Evolutionary conservation across 1,140 invertebrate species (phyloP), one percentile per base, ranked within the genome.

Genomic region (Lethocerus indicus): DNA sequence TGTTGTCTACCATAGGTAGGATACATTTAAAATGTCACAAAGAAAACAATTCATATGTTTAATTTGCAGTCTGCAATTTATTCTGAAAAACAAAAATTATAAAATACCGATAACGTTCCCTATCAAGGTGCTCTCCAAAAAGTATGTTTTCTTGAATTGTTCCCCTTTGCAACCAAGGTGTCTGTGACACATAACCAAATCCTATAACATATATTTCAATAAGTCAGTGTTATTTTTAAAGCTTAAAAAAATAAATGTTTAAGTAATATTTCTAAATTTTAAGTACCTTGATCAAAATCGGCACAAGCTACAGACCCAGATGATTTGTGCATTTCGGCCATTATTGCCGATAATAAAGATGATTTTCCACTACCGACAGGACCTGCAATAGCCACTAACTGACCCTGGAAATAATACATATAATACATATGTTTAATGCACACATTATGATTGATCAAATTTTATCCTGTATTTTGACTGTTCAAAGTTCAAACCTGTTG

Each of bases 141-240:
- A 95, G 64, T 60, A 98, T 94, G 61, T 98, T 98, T 26, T 93
- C 86, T 37, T 80, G 72, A 24, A 98, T 79, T 0, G 87, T 87
- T 26, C 83, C 86, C 49, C 87, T 74, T 59, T 92, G 81, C 35
- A 98, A 67, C 93, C 93, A 98, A 7, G 89, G 73, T 52, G 82
- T 81, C 69, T 98, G 94, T 14, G 81, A 73, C 0, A 91, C 87
- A 61, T 84, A 87, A 16, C 81, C 91, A 62, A 95, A 79, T 54
- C 86, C 86, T 71, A 54, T 2, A 61, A 68, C 61, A 44, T 21
- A 26, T 23, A 47, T 16, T 18, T 27, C 14, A 26, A n/a, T 44
- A 44, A 21, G 29, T 9, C n/a, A 32, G 7, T 32, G n/a, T 9
- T 32, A 32, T 9, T 9, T 32, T 32, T n/a, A 32, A n/a, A 32